These are phyloP conservation scores for Alentia gelatinosa DNA, from an alignment of 2,888 invertebrate species.

Conservation along the genomic window DNA sequence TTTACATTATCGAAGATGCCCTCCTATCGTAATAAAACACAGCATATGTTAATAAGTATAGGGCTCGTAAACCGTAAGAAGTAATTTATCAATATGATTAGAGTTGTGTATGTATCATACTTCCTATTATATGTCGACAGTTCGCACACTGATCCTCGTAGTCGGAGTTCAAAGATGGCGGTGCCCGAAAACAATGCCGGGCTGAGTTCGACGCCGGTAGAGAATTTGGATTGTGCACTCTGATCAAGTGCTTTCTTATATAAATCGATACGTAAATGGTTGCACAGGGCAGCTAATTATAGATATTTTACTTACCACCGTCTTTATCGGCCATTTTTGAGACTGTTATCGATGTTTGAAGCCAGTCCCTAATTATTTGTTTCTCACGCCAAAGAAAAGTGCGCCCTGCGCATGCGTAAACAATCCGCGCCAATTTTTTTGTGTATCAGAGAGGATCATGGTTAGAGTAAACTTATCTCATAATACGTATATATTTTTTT, in stretches of 20 bases:
- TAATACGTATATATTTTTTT: not conserved
- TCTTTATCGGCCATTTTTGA: constrained; percentile 54
- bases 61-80: too few relatives aligned
- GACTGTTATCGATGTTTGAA: not conserved
- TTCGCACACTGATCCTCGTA: too few relatives aligned
- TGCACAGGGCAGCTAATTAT: not conserved
- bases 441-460: not conserved
- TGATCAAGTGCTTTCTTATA: too few relatives aligned
- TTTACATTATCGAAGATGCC: too few relatives aligned
- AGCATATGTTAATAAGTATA: too few relatives aligned
- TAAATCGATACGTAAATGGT: too few relatives aligned
- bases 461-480: not conserved
- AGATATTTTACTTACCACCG: constrained; percentile 42
- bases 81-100: too few relatives aligned
- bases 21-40: too few relatives aligned
- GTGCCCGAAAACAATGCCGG: constrained; percentile 44
- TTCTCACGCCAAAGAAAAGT: not conserved
- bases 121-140: too few relatives aligned
- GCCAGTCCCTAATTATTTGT: not conserved
- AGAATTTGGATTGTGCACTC: too few relatives aligned
- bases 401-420: constrained; percentile 48
- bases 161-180: constrained; percentile 50
- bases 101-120: too few relatives aligned
- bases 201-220: constrained; percentile 40
- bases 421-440: constrained; percentile 55